Conservation (phyloP, 2,888 invertebrate species). For the Hirtodrosophila trivittata region DNA sequence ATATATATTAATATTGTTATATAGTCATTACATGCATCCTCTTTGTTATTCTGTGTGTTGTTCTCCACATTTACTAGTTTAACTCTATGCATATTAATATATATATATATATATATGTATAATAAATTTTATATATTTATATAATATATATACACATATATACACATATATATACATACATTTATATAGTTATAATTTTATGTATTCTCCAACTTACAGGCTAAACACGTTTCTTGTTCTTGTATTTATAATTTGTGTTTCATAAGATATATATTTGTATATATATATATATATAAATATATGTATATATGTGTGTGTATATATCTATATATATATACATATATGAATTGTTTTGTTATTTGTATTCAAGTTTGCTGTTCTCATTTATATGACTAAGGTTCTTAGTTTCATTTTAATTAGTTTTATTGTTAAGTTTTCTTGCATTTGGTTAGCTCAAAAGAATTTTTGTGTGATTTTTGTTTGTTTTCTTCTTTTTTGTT, state of each 20-base stretch:
- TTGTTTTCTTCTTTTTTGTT: constrained; percentile 24
- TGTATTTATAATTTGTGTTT: constrained; percentile 46
- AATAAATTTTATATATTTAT: background rate
- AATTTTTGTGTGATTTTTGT: constrained; percentile 28
- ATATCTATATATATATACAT: background rate
- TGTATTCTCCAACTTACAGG: constrained; percentile 44
- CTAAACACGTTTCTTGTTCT: constrained; percentile 46
- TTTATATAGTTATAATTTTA: constrained; percentile 24
- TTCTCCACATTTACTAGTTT: constrained; percentile 39
- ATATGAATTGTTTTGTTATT: constrained; percentile 20
- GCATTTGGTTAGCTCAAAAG: constrained; percentile 41
- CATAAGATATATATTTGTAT: constrained; percentile 47
- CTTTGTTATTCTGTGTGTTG: constrained; percentile 37
- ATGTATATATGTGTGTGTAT: background rate
- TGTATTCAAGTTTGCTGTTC: constrained; percentile 23
- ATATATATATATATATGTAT: constrained; percentile 1
- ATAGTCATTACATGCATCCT: constrained; percentile 38
- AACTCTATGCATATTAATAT: constrained; percentile 30
- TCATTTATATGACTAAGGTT: constrained; percentile 36
- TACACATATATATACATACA: constrained; percentile 14
- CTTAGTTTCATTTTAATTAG: constrained; percentile 32
- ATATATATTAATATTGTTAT: constrained; percentile 42
- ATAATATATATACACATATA: constrained; percentile 23
- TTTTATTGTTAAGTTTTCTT: constrained; percentile 41
- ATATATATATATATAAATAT: constrained; percentile 11